Percentiles rank a stretch among this genome's conserved stretches.
Evolutionary conservation across 2,113 vertebrate genomes (phyloP).

Genomic region (Suricata suricatta): DNA sequence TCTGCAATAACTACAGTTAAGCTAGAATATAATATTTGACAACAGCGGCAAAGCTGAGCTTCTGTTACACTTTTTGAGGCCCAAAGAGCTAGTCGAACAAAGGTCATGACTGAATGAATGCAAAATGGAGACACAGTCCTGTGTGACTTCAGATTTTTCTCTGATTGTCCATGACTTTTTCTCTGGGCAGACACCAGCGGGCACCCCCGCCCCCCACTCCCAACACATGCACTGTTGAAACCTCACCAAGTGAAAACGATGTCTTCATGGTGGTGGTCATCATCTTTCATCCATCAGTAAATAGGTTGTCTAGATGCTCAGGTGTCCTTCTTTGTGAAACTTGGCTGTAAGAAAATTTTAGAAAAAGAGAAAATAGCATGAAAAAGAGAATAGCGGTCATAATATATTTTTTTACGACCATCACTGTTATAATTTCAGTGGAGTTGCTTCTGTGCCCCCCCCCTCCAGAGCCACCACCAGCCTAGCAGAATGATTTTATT

Average conservation of each 20-base stretch:
- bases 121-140: neutral
- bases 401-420: neutral
- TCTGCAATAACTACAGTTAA: conserved; percentile 47
- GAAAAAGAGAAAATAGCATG: neutral
- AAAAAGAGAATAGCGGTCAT: too few relatives aligned
- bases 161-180: neutral
- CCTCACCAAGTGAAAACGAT: neutral
- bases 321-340: neutral
- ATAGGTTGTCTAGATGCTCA: conserved; percentile 26
- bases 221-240: neutral
- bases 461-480: neutral
- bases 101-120: neutral
- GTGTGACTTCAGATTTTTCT: neutral
- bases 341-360: neutral
- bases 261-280: neutral
- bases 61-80: conserved; percentile 38
- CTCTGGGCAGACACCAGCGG: neutral
- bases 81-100: conserved; percentile 54
- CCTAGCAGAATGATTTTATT: conserved; percentile 3
- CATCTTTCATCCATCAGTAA: neutral
- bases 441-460: conserved; percentile 50
- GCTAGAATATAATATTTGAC: neutral
- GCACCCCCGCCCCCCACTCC: neutral
- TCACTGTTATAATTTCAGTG: conserved; percentile 57
- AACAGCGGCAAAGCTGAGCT: conserved; percentile 44